Conservation (phyloP, 2,888 invertebrate species). For the Pasiphila rectangulata region DNA sequence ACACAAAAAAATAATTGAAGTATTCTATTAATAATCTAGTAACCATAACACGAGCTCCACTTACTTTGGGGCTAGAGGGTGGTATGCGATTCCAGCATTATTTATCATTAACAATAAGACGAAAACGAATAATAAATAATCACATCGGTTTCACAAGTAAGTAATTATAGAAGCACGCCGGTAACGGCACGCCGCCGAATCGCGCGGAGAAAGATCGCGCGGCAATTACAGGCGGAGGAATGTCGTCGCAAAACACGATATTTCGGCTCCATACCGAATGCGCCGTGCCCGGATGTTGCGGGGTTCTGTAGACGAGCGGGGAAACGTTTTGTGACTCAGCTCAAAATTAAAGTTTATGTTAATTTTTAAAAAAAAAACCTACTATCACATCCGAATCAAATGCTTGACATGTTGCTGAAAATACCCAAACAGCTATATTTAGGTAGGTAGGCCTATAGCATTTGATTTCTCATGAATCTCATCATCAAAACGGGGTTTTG, state of each 20-base stretch:
- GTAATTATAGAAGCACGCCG: conserved; percentile 12
- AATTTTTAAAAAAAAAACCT: not conserved
- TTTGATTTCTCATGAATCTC: no score
- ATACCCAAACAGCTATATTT: no score
- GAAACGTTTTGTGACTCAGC: no score
- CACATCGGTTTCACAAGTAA: not conserved
- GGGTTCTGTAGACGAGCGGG: conserved; percentile 19
- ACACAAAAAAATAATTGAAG: no score
- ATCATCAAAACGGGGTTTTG: no score
- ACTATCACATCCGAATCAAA: no score
- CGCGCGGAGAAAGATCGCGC: conserved; percentile 26
- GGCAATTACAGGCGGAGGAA: conserved; percentile 28
- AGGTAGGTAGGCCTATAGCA: no score
- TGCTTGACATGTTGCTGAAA: no score
- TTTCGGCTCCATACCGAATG: conserved; percentile 24
- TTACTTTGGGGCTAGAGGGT: no score
- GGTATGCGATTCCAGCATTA: not conserved
- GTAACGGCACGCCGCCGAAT: conserved; percentile 10
- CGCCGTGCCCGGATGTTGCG: conserved; percentile 5
- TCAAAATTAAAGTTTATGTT: no score
- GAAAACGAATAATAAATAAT: not conserved
- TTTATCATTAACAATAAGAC: not conserved
- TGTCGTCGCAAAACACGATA: conserved; percentile 28
- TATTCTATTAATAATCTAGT: no score
- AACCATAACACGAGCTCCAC: no score